Evolutionary conservation across 2,113 vertebrate genomes (phyloP).

Genomic region (Girardinichthys multiradiatus): DNA sequence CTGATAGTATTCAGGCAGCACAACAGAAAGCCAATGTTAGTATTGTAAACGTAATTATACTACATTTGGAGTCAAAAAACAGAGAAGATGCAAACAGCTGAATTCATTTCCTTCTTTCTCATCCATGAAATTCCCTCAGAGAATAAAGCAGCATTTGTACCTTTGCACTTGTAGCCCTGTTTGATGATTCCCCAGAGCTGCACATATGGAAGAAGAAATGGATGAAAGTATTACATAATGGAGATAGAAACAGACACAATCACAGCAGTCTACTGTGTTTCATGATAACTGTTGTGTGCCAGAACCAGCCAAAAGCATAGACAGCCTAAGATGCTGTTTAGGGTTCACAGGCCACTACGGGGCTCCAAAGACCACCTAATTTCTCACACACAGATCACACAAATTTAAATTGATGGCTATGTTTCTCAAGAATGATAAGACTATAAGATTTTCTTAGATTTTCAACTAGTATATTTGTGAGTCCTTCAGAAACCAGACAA

Average conservation of each 20-base stretch:
- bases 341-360: neutral
- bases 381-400: neutral
- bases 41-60: neutral
- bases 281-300: no score
- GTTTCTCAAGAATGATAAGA: no score
- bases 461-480: no score
- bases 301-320: no score
- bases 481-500: no score
- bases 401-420: no score
- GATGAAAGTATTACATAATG: neutral
- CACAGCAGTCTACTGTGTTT: neutral
- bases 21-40: neutral
- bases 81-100: neutral
- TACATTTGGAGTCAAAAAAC: neutral
- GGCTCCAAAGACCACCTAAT: neutral
- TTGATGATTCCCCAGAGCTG: conserved; percentile 99
- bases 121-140: neutral
- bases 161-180: conserved; percentile 99
- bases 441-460: no score
- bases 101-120: neutral
- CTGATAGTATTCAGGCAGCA: neutral
- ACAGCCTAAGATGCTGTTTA: no score
- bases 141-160: conserved; percentile 70
- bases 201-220: conserved; percentile 7
- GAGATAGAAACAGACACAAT: neutral